Evolutionary conservation across 2,888 invertebrate species (phyloP), one percentile per base, ranked within the genome.

Genomic region (Ectropis crepuscularia): DNA sequence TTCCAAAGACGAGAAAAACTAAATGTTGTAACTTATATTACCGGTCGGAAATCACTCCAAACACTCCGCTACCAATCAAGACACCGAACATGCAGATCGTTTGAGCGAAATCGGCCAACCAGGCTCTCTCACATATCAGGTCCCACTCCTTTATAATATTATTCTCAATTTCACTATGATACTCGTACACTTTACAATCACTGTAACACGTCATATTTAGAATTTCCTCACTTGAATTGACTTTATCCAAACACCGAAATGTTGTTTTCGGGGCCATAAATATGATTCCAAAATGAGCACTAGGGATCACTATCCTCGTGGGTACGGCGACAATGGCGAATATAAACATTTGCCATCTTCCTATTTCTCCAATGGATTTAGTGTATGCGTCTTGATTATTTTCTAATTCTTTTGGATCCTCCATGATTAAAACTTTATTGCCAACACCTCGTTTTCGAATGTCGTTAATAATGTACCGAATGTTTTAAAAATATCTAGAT

Each of bases 61-160:
- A 96, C 5, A 94, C 60, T 68, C 95, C 89, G 76, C 95, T 95
- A 12, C 96, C 96, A 53, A 95, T 77, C 66, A 96, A 87, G 45
- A 96, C 94, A 37, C 96, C 96, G 53, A 94, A 85, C 95, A 96
- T 96, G 42, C 95, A 94, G 54, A 95, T 84, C 6, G 94, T 95
- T 79, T 96, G 96, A 0, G 95, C 94, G 11, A 96, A 83, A 74
- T 95, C 94, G 0, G 94, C 93, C 72, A 95, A 82, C 82, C 95
- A 94, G 0, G 89, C 86, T 49, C 90, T 91, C 0, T 93, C 90
- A 77, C 96, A 96, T 0, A 96, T 94, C 65, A 96, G 85, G 73
- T 94, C 93, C 95, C 95, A 96, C 91, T 96, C 94, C 0, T 94
- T 94, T 51, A 94, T 90, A 11, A 96, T 95, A 0, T 95, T 96